Conservation (phyloP, 1,140 invertebrate species). For the Drosophila ercepeae region DNA sequence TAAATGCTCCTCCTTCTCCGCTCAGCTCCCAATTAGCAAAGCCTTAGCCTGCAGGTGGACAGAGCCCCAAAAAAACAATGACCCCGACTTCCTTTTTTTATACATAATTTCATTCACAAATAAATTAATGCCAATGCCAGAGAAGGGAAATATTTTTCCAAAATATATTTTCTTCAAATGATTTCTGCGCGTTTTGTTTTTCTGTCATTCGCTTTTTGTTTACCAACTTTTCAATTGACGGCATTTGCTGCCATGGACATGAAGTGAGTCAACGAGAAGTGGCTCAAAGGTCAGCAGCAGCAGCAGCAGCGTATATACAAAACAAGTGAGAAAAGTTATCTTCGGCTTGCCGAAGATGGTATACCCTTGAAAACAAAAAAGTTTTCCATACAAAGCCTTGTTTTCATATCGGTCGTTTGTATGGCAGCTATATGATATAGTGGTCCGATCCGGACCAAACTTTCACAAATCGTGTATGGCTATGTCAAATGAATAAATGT, state of each 20-base stretch:
- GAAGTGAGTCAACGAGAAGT: background rate
- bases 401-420: too few relatives aligned
- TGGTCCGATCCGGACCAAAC: too few relatives aligned
- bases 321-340: too few relatives aligned
- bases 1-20: slow-evolving; percentile 9
- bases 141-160: slow-evolving; percentile 34
- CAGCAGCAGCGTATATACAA: slow-evolving; percentile 53
- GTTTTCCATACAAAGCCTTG: too few relatives aligned
- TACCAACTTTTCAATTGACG: slow-evolving; percentile 69
- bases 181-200: slow-evolving; percentile 39
- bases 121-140: slow-evolving; percentile 42
- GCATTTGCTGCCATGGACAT: slow-evolving; percentile 65
- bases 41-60: background rate
- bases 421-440: too few relatives aligned
- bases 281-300: slow-evolving; percentile 65
- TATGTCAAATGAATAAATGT: too few relatives aligned
- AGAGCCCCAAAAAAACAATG: background rate
- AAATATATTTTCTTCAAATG: slow-evolving; percentile 49
- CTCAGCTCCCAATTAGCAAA: slow-evolving; percentile 21
- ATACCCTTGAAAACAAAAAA: too few relatives aligned
- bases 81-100: slow-evolving; percentile 19
- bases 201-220: slow-evolving; percentile 35
- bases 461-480: too few relatives aligned
- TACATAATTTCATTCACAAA: slow-evolving; percentile 43
- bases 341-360: too few relatives aligned